Percentiles rank a stretch among this genome's conserved stretches.
Evolutionary conservation across 2,797 vertebrate species (phyloP).

Genomic region (Halcyon smyrnensis): DNA sequence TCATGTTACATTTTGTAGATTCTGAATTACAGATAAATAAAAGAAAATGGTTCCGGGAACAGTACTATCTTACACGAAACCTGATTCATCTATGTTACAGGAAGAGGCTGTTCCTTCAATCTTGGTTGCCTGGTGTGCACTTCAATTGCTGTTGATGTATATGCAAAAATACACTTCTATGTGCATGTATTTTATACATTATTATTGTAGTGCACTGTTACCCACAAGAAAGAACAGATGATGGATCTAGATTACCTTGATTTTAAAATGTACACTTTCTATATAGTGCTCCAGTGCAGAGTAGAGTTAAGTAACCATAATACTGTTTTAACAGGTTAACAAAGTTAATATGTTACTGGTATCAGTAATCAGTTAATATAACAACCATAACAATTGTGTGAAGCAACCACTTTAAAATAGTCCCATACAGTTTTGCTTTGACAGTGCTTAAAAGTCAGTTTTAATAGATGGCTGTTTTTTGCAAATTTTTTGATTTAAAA

Average conservation of each 20-base stretch:
- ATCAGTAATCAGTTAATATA: too few relatives aligned
- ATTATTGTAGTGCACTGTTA: neutral
- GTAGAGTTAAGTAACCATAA: neutral
- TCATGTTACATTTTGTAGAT: neutral
- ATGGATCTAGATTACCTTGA: neutral
- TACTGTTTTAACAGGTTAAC: too few relatives aligned
- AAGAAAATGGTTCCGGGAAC: neutral
- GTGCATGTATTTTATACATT: neutral
- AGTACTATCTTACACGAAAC: neutral
- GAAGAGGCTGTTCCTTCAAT: neutral
- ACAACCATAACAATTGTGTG: neutral
- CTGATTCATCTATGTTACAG: neutral
- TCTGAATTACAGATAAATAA: neutral
- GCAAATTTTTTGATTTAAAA: neutral
- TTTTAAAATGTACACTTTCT: neutral
- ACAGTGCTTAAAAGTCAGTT: slow-evolving; percentile 19
- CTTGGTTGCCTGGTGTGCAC: neutral
- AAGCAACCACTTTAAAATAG: neutral
- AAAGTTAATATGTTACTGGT: too few relatives aligned
- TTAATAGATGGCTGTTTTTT: neutral
- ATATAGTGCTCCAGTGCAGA: neutral
- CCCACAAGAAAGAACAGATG: neutral
- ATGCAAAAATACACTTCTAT: neutral
- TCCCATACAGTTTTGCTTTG: neutral
- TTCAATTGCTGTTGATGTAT: neutral